Conservation (phyloP, 2,113 vertebrate genomes). For the Colinus virginianus region DNA sequence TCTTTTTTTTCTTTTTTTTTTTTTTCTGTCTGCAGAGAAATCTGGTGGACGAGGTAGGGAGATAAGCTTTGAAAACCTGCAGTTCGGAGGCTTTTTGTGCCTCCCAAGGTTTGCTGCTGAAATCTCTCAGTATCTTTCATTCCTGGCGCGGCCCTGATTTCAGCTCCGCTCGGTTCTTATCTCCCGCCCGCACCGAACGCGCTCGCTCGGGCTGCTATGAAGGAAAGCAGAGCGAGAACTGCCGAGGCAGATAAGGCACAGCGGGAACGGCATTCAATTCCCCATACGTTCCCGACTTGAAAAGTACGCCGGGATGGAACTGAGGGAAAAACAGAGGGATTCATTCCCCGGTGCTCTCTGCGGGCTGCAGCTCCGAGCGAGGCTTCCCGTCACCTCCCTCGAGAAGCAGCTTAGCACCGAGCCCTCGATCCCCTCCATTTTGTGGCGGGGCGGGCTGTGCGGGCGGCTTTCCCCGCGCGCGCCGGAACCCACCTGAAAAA, state of each 20-base stretch:
- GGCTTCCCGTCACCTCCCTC: not conserved
- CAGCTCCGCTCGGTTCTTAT: constrained; percentile 26
- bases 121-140: constrained; percentile 5
- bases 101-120: not conserved
- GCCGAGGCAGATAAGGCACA: not conserved
- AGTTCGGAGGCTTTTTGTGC: not conserved
- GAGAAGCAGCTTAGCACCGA: constrained; percentile 25
- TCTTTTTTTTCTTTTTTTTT: no score
- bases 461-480: not conserved
- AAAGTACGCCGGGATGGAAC: not conserved
- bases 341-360: not conserved
- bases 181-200: not conserved
- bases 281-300: not conserved
- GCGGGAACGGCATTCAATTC: not conserved
- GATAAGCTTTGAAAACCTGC: constrained; percentile 22
- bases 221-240: not conserved
- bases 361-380: not conserved
- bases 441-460: not conserved
- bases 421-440: constrained; percentile 41
- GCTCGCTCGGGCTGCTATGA: not conserved
- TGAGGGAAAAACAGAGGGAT: not conserved
- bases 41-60: not conserved
- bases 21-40: not conserved
- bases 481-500: no score
- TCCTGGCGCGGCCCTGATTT: not conserved